Evolutionary conservation across 35 echinoderm and acorn worm species (phyloP), one percentile per base, ranked within the genome.

Genomic region (Stichopus chloronotus): DNA sequence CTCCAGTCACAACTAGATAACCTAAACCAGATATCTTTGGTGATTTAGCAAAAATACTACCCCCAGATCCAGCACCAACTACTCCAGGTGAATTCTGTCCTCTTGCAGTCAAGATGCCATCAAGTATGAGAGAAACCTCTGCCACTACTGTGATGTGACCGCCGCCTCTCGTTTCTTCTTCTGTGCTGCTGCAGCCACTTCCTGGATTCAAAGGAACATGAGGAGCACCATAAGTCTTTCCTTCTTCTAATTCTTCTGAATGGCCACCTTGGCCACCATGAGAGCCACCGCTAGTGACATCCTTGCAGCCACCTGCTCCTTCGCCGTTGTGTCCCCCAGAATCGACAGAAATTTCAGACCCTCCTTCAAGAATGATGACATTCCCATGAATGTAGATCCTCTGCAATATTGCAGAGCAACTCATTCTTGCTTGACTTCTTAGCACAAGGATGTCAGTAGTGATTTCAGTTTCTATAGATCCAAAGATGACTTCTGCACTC

Each of bases 221-320:
- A 9, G 72, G 16, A 57, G 96, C 93, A 52, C 94, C 94, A 90
- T 98, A 94, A 19, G 88, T 72, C 14, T 25, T 52, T 14, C 78
- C 72, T 72, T 78, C 24, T 52, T 78, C 56, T 54, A 61, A 7
- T 53, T 43, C 58, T 59, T n/a, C n/a, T 59, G 60, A 56, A 57
- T 61, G 43, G 56, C 87, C 96, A 22, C 96, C 96, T 72, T 95
- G 57, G 24, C 96, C 96, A 56, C 96, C 96, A 94, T 98, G 88
- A 65, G 94, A 95, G 20, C 94, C 96, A 80, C 96, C 96, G 54
- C 59, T 77, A 25, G 87, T 68, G 5, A 8, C 23, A 65, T 93
- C 61, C 52, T 52, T 59, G 5, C 94, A 88, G 55, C 55, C 92
- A 91, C 96, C 96, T 21, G 83, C 6, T 69, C 96, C 96, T 84